Evolutionary conservation across 2,888 invertebrate genomes (phyloP).

Genomic region (Stenurella melanura): DNA sequence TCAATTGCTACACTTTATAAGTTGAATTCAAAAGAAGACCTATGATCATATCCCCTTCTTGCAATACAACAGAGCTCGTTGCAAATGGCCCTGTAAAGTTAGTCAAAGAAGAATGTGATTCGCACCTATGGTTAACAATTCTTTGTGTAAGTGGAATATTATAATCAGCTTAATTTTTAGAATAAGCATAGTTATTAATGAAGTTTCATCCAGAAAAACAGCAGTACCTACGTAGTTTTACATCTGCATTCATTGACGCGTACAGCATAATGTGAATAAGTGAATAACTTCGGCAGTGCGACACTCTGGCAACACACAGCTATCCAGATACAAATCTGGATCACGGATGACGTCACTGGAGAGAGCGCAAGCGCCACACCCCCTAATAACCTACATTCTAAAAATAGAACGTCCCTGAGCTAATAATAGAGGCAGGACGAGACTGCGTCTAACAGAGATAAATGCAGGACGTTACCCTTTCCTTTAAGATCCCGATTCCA

Average conservation of each 20-base stretch:
- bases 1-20: too few relatives aligned
- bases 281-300: constrained; percentile 56
- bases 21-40: too few relatives aligned
- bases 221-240: not conserved
- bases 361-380: constrained; percentile 68
- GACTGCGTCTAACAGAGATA: constrained; percentile 63
- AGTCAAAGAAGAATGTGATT: too few relatives aligned
- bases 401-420: constrained; percentile 73
- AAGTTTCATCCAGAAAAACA: not conserved
- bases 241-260: not conserved
- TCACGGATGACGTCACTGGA: constrained; percentile 73
- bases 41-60: too few relatives aligned
- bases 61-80: too few relatives aligned
- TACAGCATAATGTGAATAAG: constrained; percentile 37
- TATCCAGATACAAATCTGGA: constrained; percentile 60
- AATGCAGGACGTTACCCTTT: constrained; percentile 65
- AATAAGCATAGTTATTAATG: not conserved
- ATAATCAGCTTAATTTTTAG: too few relatives aligned
- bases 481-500: constrained; percentile 38
- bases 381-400: constrained; percentile 72
- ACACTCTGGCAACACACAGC: constrained; percentile 50
- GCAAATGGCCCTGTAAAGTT: too few relatives aligned
- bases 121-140: too few relatives aligned
- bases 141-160: too few relatives aligned
- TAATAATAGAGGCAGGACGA: constrained; percentile 72